phyloP scores from a whole-genome alignment of 2,888 invertebrate species.

The Agrochola litura region DNA sequence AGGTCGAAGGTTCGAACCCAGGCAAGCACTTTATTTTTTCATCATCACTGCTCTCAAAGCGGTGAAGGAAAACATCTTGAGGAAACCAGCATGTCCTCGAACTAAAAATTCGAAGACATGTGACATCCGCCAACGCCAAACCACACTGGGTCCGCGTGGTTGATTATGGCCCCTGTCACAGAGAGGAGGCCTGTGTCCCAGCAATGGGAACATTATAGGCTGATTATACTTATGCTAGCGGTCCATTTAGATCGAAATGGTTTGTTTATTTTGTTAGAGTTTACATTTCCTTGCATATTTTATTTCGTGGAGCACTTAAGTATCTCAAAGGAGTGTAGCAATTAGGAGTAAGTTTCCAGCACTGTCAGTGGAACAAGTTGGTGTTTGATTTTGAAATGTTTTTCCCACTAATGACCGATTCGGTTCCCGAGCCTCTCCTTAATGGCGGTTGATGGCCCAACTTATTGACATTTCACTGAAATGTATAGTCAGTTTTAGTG shows the following conservation, averaged over 20 bases:
- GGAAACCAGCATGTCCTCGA: no score
- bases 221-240: no score
- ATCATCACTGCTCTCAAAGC: no score
- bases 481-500: conserved; percentile 67
- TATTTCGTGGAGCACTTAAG: conserved; percentile 73
- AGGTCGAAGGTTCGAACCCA: no score
- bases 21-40: no score
- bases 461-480: conserved; percentile 78
- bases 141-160: no score
- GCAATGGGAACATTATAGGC: no score
- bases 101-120: no score
- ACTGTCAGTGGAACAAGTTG: conserved; percentile 80
- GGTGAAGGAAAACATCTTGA: no score
- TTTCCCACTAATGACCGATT: conserved; percentile 86
- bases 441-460: conserved; percentile 78
- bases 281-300: conserved; percentile 64
- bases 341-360: conserved; percentile 75
- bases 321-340: conserved; percentile 69
- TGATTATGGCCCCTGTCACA: no score
- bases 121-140: no score
- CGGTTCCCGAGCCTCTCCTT: conserved; percentile 70
- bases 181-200: no score
- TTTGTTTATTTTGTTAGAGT: conserved; percentile 42
- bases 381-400: conserved; percentile 86
- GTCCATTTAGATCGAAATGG: conserved; percentile 32